Percentiles rank a stretch among this genome's conserved stretches.
phyloP scores from a whole-genome alignment of 2,888 invertebrate species.

The Pteria penguin region DNA sequence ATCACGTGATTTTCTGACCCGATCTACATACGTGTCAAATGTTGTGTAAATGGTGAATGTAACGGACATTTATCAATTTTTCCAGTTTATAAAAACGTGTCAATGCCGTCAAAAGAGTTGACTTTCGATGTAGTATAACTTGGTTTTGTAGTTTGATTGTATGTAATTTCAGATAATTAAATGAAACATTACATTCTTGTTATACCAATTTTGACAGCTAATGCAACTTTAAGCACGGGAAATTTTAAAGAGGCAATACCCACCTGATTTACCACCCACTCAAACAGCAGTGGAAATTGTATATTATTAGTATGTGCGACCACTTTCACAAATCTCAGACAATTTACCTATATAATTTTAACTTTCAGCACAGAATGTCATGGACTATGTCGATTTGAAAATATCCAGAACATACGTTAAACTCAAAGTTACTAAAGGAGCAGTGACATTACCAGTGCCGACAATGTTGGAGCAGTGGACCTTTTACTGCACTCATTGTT shows the following conservation, averaged over 20 bases:
- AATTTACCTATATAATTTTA: conserved; percentile 40
- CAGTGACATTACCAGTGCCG: neutral
- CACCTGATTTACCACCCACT: conserved; percentile 40
- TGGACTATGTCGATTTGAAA: conserved; percentile 45
- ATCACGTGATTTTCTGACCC: too few species aligned
- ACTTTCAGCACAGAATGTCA: conserved; percentile 39
- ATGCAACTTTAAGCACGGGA: neutral
- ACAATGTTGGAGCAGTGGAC: conserved; percentile 21
- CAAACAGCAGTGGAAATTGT: conserved; percentile 40
- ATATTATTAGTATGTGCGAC: conserved; percentile 42
- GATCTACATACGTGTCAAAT: too few species aligned
- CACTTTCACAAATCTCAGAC: conserved; percentile 31
- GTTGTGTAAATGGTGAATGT: too few species aligned
- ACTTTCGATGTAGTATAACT: too few species aligned
- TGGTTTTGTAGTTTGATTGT: too few species aligned
- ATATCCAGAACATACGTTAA: conserved; percentile 25
- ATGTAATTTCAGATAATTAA: too few species aligned
- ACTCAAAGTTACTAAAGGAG: conserved; percentile 36
- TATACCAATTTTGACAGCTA: too few species aligned
- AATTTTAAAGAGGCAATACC: conserved; percentile 19
- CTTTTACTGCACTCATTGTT: conserved; percentile 14
- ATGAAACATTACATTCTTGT: too few species aligned
- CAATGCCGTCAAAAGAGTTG: too few species aligned
- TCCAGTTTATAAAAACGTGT: too few species aligned
- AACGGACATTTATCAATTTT: too few species aligned